Conservation (phyloP, 1,140 invertebrate genomes). For the Periplaneta americana region DNA sequence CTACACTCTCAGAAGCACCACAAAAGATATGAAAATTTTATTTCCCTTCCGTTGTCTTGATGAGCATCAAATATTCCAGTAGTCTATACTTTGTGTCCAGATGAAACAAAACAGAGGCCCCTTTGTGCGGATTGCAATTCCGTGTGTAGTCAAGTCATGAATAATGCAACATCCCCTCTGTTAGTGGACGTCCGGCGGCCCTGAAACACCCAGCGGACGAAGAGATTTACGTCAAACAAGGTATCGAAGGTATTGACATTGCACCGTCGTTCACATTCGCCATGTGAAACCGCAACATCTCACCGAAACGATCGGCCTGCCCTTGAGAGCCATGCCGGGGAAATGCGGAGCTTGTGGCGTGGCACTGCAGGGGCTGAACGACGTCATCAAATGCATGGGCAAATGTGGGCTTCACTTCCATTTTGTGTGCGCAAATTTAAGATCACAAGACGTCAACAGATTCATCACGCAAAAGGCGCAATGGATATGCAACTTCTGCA, state of each 20-base stretch:
- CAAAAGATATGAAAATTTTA: no score
- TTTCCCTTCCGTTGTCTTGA: no score
- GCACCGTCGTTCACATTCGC: no score
- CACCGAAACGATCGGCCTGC: neutral
- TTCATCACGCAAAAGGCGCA: neutral
- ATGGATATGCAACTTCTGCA: neutral
- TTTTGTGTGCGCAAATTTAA: neutral
- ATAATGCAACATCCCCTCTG: neutral
- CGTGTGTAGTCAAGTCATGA: neutral
- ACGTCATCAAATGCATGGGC: neutral
- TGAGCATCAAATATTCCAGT: no score
- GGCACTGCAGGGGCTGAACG: neutral
- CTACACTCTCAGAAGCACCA: no score
- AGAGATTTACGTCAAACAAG: neutral
- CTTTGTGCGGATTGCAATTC: no score
- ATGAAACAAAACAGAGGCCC: no score
- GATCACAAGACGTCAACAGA: neutral
- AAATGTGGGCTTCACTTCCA: neutral
- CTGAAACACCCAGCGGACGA: neutral
- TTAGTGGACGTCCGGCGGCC: neutral
- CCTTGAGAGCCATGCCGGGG: neutral
- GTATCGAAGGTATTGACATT: neutral
- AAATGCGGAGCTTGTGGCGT: neutral
- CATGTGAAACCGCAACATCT: neutral
- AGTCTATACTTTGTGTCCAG: no score